Evolutionary conservation across 1,140 invertebrate species (phyloP), one percentile per base, ranked within the genome.

Genomic region (Nephila pilipes): DNA sequence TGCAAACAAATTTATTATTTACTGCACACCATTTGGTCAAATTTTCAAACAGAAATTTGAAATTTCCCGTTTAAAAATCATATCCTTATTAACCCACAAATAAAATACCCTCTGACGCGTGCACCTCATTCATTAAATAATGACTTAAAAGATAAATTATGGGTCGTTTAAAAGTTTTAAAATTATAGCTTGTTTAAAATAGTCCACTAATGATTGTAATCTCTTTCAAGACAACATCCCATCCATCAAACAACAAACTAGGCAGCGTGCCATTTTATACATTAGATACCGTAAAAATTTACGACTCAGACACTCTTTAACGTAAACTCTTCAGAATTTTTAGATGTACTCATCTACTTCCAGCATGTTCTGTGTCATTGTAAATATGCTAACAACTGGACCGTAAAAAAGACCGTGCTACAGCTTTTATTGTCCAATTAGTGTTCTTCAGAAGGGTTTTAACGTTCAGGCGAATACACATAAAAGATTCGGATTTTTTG

Each of bases 321-420:
- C 16, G 14, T 16, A 58, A 58, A 22, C 57, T 20, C 16, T 22
- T 58, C 57, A 22, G 20, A 65, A 65, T 10, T 25, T 65, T 25
- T 65, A 22, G 22, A 32, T 75, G 69, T 36, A 25, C 12, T 46
- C 46, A 46, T 46, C 6, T 10, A 0, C 46, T n/a, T 36, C 69
- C 29, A 32, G 32, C 32, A 60, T 20, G 18, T 2, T 36, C 2
- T 14, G 32, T 25, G 8, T 18, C 69, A 32, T 29, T 18, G 69
- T 75, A 75, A 75, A 75, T 36, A 75, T 75, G 69, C 69, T 32
- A 75, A 36, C 69, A 75, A 75, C 29, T 32, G 69, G 32, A 18
- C 29, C 16, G 32, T 75, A 75, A 75, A 75, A 46, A 75, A 32
- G 32, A 36, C 25, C 10, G 29, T 32, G 32, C 29, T 75, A 32